Percentiles rank a stretch among this genome's conserved stretches.
These are phyloP conservation scores for Nasonovia ribisnigri DNA, from an alignment of 2,888 invertebrate genomes.

Conservation along the genomic window DNA sequence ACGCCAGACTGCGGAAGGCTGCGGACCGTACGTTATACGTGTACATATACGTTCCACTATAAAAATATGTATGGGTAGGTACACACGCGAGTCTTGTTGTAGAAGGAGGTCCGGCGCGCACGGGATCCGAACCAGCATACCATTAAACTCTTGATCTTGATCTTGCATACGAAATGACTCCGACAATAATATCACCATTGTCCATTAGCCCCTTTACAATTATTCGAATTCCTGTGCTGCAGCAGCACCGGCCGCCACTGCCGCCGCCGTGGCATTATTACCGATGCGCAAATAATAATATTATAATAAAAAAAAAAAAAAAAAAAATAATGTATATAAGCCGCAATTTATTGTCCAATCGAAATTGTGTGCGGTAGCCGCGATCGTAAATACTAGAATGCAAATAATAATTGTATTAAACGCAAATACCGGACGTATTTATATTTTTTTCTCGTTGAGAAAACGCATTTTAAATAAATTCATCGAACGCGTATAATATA, in stretches of 20 bases:
- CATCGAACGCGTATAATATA: not conserved
- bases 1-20: slow-evolving; percentile 32
- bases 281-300: slow-evolving; percentile 14
- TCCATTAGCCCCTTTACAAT: slow-evolving; percentile 58
- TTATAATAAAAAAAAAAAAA: slow-evolving; percentile 2
- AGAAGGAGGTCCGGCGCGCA: not conserved
- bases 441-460: not conserved
- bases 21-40: not conserved
- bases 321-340: not conserved
- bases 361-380: slow-evolving; percentile 44
- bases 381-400: slow-evolving; percentile 50
- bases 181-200: slow-evolving; percentile 65
- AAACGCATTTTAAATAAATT: not conserved
- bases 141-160: slow-evolving; percentile 64
- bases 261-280: slow-evolving; percentile 41
- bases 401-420: slow-evolving; percentile 54
- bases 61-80: not conserved
- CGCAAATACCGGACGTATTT: slow-evolving; percentile 24
- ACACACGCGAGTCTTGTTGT: not conserved
- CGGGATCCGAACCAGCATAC: slow-evolving; percentile 52
- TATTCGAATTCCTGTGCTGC: slow-evolving; percentile 53
- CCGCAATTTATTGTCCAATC: slow-evolving; percentile 58
- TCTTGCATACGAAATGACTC: slow-evolving; percentile 62
- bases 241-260: too few species aligned
- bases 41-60: not conserved